These are phyloP conservation scores for Edolisoma coerulescens DNA, from an alignment of 2,113 vertebrate genomes.

Conservation along the genomic window DNA sequence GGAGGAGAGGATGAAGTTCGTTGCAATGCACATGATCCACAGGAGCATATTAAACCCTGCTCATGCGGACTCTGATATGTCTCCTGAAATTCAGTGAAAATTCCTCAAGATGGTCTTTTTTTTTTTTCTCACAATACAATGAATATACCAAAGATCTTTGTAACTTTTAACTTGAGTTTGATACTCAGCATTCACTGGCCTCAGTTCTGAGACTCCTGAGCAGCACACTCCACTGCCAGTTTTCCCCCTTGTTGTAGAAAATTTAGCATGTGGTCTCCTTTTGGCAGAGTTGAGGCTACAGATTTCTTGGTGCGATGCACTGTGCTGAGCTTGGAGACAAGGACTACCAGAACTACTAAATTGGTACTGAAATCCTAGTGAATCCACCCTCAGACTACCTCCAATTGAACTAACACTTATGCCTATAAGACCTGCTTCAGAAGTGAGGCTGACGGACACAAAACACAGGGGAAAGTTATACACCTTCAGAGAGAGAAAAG, in stretches of 20 bases:
- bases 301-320: not conserved
- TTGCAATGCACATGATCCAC: not conserved
- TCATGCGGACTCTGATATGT: not conserved
- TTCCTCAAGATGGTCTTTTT: not conserved
- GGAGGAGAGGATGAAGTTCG: not conserved
- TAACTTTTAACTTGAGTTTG: not conserved
- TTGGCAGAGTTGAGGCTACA: not conserved
- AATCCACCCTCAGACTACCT: not conserved
- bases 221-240: not conserved
- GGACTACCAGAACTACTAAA: not conserved
- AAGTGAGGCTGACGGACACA: not conserved
- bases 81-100: not conserved
- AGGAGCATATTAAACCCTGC: not conserved
- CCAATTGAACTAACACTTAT: not conserved
- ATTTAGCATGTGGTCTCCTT: not conserved
- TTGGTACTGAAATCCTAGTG: not conserved
- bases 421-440: not conserved
- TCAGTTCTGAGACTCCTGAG: not conserved
- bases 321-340: not conserved
- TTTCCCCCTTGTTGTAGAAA: not conserved
- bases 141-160: not conserved
- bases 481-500: not conserved
- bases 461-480: not conserved
- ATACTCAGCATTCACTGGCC: not conserved
- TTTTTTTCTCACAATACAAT: not conserved